Evolutionary conservation across 2,113 vertebrate genomes (phyloP).

Genomic region (Zapus hudsonius): DNA sequence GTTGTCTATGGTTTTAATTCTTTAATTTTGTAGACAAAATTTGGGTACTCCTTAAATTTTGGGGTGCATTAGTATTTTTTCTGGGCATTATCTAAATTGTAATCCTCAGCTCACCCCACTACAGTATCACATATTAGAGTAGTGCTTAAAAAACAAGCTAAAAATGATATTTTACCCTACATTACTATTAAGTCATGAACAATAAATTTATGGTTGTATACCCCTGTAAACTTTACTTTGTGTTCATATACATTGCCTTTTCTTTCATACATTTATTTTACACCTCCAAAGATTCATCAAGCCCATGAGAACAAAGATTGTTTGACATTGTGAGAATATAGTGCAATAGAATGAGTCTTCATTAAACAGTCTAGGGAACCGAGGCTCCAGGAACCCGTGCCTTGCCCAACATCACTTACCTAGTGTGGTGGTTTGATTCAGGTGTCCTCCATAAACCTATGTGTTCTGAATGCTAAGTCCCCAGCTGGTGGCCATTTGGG

Average conservation of each 20-base stretch:
- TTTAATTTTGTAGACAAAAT: no score
- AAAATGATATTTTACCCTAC: constrained; percentile 30
- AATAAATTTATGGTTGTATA: not conserved
- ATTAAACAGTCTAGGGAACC: not conserved
- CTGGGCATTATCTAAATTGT: no score
- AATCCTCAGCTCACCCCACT: no score
- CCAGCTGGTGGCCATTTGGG: no score
- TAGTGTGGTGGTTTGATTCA: no score
- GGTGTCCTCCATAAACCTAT: no score
- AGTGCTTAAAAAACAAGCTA: not conserved
- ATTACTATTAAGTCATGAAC: not conserved
- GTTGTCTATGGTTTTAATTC: no score
- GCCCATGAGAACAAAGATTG: not conserved
- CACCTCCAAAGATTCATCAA: not conserved
- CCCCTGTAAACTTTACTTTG: not conserved
- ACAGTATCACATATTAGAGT: not conserved
- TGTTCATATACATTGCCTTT: constrained; percentile 4
- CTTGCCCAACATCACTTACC: not conserved
- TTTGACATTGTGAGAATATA: not conserved
- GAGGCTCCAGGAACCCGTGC: not conserved
- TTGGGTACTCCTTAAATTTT: no score
- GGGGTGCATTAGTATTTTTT: no score
- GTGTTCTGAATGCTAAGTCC: no score
- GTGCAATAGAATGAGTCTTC: not conserved
- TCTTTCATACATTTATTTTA: not conserved